These are phyloP conservation scores for Hoplodrina ambigua DNA, from an alignment of 2,888 invertebrate genomes.

Conservation along the genomic window DNA sequence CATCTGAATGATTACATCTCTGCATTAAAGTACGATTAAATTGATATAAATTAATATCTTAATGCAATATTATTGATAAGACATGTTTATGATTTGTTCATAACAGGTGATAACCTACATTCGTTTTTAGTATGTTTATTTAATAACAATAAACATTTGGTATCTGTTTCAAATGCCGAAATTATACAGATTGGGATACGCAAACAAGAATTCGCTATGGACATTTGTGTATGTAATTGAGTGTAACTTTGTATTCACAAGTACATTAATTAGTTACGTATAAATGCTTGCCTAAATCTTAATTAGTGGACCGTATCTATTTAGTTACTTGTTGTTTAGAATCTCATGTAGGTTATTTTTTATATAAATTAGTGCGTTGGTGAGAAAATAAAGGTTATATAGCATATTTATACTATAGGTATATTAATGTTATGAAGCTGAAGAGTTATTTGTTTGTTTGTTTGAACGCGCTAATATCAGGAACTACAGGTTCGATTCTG, in stretches of 20 bases:
- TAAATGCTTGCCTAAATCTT: slow-evolving; percentile 42
- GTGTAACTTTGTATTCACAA: slow-evolving; percentile 37
- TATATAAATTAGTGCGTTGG: slow-evolving; percentile 10
- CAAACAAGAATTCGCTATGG: slow-evolving; percentile 54
- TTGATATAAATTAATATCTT: slow-evolving; percentile 60
- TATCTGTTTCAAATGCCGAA: slow-evolving; percentile 57
- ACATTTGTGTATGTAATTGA: slow-evolving; percentile 46
- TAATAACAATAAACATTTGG: slow-evolving; percentile 49
- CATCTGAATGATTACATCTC: slow-evolving; percentile 72
- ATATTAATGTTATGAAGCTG: too few species aligned
- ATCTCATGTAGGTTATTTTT: slow-evolving; percentile 1
- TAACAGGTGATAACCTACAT: slow-evolving; percentile 75
- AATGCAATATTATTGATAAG: slow-evolving; percentile 68
- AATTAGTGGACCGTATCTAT: slow-evolving; percentile 23
- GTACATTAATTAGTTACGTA: slow-evolving; percentile 41
- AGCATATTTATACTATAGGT: too few species aligned
- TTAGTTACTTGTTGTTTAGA: neutral
- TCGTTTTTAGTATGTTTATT: slow-evolving; percentile 58
- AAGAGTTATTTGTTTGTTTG: too few species aligned
- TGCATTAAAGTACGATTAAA: slow-evolving; percentile 57
- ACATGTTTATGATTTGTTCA: slow-evolving; percentile 71
- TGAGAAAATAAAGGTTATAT: slow-evolving; percentile 11
- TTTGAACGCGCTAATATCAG: too few species aligned
- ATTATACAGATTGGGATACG: slow-evolving; percentile 40
- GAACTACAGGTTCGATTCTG: too few species aligned